These are phyloP conservation scores for Gadus macrocephalus DNA, from an alignment of 2,113 vertebrate genomes.

Conservation along the genomic window DNA sequence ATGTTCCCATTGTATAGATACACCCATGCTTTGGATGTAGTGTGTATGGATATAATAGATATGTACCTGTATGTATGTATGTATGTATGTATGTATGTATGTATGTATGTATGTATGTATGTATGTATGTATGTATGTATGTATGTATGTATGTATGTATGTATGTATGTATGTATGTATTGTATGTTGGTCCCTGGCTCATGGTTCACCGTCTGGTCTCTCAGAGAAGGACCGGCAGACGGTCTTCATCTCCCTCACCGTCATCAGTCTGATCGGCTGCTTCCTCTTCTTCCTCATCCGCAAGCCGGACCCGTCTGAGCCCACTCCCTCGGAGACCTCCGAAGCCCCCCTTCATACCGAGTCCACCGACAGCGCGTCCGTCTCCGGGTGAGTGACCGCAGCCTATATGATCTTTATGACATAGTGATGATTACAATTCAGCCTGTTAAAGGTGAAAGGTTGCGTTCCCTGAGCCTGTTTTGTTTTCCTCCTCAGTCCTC, in stretches of 20 bases:
- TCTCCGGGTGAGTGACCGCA: constrained; percentile 38
- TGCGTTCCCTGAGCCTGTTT: neutral
- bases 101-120: too few relatives aligned
- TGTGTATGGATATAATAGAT: too few relatives aligned
- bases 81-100: too few relatives aligned
- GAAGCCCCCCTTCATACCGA: constrained; percentile 58
- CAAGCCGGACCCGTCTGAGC: constrained; percentile 69
- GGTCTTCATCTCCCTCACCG: constrained; percentile 91
- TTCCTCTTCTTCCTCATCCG: constrained; percentile 96
- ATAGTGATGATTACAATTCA: too few relatives aligned
- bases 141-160: too few relatives aligned
- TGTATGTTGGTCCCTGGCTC: constrained; percentile 21
- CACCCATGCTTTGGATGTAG: too few relatives aligned
- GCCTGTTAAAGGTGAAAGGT: too few relatives aligned
- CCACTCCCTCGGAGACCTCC: constrained; percentile 26
- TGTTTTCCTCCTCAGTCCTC: constrained; percentile 61
- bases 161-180: too few relatives aligned
- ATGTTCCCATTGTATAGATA: too few relatives aligned
- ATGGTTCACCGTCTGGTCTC: constrained; percentile 33
- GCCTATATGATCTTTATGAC: too few relatives aligned
- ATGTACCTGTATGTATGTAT: too few relatives aligned
- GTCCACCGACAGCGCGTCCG: constrained; percentile 37
- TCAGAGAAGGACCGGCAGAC: constrained; percentile 89
- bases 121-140: too few relatives aligned
- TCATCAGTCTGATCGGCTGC: constrained; percentile 93